phyloP scores from a whole-genome alignment of 1,140 invertebrate genomes.

The Portunus trituberculatus region DNA sequence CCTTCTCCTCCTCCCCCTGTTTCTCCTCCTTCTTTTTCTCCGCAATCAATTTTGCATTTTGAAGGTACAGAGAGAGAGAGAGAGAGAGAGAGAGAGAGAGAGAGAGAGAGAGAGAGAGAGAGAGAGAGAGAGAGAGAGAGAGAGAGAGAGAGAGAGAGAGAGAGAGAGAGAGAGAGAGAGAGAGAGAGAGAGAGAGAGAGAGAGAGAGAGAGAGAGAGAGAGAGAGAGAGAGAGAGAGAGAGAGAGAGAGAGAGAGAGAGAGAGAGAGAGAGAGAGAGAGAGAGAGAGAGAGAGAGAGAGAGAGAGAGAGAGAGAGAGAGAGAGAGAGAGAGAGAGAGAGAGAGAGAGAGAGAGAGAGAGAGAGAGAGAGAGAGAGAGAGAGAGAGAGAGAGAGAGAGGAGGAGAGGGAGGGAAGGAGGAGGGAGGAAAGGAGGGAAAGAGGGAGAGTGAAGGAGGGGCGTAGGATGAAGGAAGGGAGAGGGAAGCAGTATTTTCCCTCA shows the following conservation, averaged over 20 bases:
- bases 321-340: background rate
- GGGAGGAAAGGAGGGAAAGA: background rate
- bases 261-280: background rate
- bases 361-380: background rate
- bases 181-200: background rate
- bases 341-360: background rate
- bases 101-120: too few species aligned
- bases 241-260: background rate
- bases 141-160: too few species aligned
- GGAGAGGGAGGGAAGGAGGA: background rate
- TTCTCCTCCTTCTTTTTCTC: too few species aligned
- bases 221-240: slow-evolving; percentile 17
- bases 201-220: background rate
- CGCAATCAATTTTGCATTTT: too few species aligned
- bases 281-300: background rate
- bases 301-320: background rate
- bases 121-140: too few species aligned
- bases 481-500: too few species aligned
- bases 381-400: slow-evolving; percentile 2
- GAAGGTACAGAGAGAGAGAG: too few species aligned
- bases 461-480: too few species aligned
- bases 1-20: too few species aligned
- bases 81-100: too few species aligned
- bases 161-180: too few species aligned
- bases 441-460: background rate